phyloP scores from a whole-genome alignment of 2,888 invertebrate species.

The Lasioglossum figueresi region DNA sequence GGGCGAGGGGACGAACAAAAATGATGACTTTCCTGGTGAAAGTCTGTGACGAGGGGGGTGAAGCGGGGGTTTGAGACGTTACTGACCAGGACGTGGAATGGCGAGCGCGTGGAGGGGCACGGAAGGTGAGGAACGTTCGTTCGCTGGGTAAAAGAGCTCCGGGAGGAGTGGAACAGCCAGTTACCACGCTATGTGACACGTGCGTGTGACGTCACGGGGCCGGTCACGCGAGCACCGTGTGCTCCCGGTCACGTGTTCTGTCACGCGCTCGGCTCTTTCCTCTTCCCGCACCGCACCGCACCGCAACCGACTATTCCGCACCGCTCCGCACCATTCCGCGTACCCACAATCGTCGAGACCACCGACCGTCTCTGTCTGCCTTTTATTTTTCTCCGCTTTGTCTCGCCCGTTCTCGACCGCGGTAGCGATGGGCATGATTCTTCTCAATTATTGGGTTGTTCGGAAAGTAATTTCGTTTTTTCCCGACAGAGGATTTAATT shows the following conservation, averaged over 20 bases:
- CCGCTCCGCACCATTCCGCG: constrained; percentile 21
- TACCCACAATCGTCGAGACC: constrained; percentile 29
- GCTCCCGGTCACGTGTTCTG: constrained; percentile 83
- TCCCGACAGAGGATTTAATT: too few relatives aligned
- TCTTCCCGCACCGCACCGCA: constrained; percentile 4
- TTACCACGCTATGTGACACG: constrained; percentile 83
- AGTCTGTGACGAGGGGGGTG: constrained; percentile 65
- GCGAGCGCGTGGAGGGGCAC: constrained; percentile 44
- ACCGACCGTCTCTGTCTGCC: constrained; percentile 37
- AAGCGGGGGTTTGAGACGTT: constrained; percentile 72
- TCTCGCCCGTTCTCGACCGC: constrained; percentile 13
- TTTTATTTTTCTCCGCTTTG: constrained; percentile 18
- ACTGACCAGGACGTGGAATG: constrained; percentile 69
- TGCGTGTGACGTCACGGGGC: constrained; percentile 83
- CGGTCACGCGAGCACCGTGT: constrained; percentile 83
- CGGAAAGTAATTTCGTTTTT: too few relatives aligned
- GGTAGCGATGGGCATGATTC: neutral
- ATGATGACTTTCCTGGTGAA: constrained; percentile 73
- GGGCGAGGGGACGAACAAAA: constrained; percentile 16
- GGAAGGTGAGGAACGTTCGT: constrained; percentile 62
- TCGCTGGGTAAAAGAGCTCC: constrained; percentile 34
- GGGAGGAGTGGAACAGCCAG: constrained; percentile 60
- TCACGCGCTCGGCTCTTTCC: constrained; percentile 78
- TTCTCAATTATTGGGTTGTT: too few relatives aligned
- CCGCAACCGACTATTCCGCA: neutral